phyloP scores from a whole-genome alignment of 2,888 invertebrate genomes.

The Podotricha telesiphe region DNA sequence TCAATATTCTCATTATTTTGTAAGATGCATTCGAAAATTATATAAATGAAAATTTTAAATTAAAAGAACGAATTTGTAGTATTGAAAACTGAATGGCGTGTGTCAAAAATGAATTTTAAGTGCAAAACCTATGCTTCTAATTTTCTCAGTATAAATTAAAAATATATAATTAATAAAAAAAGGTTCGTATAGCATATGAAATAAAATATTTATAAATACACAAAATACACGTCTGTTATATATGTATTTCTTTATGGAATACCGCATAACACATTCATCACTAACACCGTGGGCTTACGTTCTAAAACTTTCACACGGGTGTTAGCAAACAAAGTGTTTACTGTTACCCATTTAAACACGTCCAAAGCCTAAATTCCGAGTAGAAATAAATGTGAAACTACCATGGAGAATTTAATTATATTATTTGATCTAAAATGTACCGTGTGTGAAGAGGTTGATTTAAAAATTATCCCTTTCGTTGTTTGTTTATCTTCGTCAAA shows the following conservation, averaged over 20 bases:
- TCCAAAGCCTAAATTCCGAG: slow-evolving; percentile 16
- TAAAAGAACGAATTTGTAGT: too few species aligned
- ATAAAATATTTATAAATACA: neutral
- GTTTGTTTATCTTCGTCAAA: neutral
- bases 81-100: too few species aligned
- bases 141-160: too few species aligned
- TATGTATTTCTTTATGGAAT: neutral
- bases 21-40: too few species aligned
- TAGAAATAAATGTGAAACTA: slow-evolving; percentile 21
- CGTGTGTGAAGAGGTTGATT: slow-evolving; percentile 6
- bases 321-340: slow-evolving; percentile 14
- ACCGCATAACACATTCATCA: slow-evolving; percentile 11
- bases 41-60: too few species aligned
- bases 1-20: too few species aligned
- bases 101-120: too few species aligned
- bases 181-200: neutral
- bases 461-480: slow-evolving; percentile 14
- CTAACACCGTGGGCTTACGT: neutral
- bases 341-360: slow-evolving; percentile 27
- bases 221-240: neutral
- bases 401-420: slow-evolving; percentile 15
- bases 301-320: slow-evolving; percentile 22
- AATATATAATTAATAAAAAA: neutral
- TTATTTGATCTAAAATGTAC: slow-evolving; percentile 11
- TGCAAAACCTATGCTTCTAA: too few species aligned